phyloP scores from a whole-genome alignment of 2,888 invertebrate genomes.

The Perizoma flavofasciatum region DNA sequence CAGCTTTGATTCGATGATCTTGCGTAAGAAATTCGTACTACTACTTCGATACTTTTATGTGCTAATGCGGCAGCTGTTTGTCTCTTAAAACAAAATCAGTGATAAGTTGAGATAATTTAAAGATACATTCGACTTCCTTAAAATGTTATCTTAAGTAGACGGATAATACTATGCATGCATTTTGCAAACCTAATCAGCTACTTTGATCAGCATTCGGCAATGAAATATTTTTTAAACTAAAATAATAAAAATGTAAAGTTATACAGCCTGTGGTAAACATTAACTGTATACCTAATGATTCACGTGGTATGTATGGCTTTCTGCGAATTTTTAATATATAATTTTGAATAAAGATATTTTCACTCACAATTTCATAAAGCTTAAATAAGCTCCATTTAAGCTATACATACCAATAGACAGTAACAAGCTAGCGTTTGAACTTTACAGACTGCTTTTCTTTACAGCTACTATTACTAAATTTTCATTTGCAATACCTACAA shows the following conservation, averaged over 20 bases:
- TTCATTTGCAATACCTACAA: too few relatives aligned
- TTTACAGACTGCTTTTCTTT: too few relatives aligned
- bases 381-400: too few relatives aligned
- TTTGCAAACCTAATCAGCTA: slow-evolving; percentile 11
- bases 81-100: too few relatives aligned
- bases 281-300: slow-evolving; percentile 1
- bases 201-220: slow-evolving; percentile 7
- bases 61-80: too few relatives aligned
- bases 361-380: too few relatives aligned
- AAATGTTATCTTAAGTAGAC: neutral
- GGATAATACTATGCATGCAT: neutral
- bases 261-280: slow-evolving; percentile 13
- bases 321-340: neutral
- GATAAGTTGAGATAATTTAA: neutral
- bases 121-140: neutral
- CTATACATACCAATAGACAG: too few relatives aligned
- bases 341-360: neutral
- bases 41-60: too few relatives aligned
- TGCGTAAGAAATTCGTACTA: too few relatives aligned
- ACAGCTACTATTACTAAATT: too few relatives aligned
- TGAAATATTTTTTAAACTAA: slow-evolving; percentile 4
- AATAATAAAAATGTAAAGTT: slow-evolving; percentile 7
- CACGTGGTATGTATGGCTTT: neutral
- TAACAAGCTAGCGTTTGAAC: too few relatives aligned
- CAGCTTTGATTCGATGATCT: too few relatives aligned